Evolutionary conservation across 2,113 vertebrate genomes (phyloP).

Genomic region (Piliocolobus tephrosceles): DNA sequence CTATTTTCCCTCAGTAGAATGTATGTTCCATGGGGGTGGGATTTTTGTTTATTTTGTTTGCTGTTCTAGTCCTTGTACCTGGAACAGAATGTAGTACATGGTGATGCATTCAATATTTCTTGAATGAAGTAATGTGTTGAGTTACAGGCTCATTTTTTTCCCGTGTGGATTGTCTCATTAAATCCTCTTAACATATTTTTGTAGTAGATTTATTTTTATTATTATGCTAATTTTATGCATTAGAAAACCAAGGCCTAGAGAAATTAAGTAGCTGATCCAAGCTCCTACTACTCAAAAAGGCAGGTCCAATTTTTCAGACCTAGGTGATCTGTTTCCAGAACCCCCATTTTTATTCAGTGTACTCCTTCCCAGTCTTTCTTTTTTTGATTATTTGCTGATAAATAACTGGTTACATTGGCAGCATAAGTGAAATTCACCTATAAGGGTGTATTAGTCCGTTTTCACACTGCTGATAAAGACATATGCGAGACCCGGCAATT

Average conservation of each 20-base stretch:
- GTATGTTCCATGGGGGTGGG: neutral
- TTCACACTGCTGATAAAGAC: too few relatives aligned
- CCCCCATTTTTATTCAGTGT: neutral
- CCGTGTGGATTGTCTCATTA: neutral
- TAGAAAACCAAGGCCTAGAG: slow-evolving; percentile 24
- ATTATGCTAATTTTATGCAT: slow-evolving; percentile 37
- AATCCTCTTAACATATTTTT: slow-evolving; percentile 6
- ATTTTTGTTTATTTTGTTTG: neutral
- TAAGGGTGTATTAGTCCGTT: too few relatives aligned
- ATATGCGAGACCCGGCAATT: too few relatives aligned
- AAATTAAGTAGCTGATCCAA: slow-evolving; percentile 48
- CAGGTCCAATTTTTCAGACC: neutral
- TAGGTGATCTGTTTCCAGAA: neutral
- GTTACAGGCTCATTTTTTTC: neutral
- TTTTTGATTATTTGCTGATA: neutral
- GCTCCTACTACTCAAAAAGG: neutral
- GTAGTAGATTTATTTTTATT: slow-evolving; percentile 50
- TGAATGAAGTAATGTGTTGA: neutral
- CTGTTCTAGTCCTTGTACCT: neutral
- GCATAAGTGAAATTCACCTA: neutral
- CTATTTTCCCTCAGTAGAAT: neutral
- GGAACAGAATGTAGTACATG: neutral
- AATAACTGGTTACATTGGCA: neutral
- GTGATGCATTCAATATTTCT: neutral
- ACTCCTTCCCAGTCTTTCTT: neutral